These are phyloP conservation scores for Argyrosomus japonicus DNA, from an alignment of 2,113 vertebrate genomes.

Conservation along the genomic window DNA sequence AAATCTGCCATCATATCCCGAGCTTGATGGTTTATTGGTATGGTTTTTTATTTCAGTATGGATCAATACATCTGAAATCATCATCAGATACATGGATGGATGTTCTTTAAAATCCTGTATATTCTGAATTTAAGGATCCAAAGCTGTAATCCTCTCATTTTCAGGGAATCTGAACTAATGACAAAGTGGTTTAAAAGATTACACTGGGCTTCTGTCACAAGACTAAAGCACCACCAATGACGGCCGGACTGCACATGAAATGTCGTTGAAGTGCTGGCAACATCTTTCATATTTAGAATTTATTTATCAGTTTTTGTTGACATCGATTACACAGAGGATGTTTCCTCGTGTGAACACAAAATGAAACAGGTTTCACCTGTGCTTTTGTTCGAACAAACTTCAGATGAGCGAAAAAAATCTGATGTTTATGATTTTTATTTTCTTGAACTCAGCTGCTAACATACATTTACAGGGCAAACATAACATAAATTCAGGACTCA, in stretches of 20 bases:
- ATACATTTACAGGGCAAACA: background rate
- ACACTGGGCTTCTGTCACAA: slow-evolving; percentile 51
- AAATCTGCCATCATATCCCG: background rate
- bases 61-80: slow-evolving; percentile 4
- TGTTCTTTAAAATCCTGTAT: slow-evolving; percentile 48
- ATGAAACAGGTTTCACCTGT: slow-evolving; percentile 9
- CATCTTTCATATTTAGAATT: slow-evolving; percentile 55
- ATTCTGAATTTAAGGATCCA: slow-evolving; percentile 33
- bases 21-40: background rate
- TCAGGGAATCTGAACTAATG: slow-evolving; percentile 58
- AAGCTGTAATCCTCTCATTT: slow-evolving; percentile 59
- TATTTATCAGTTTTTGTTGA: slow-evolving; percentile 23
- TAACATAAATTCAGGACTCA: slow-evolving; percentile 3
- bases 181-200: slow-evolving; percentile 69
- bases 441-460: background rate
- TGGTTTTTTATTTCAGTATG: background rate
- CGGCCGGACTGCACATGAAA: slow-evolving; percentile 23
- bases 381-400: slow-evolving; percentile 37
- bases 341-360: slow-evolving; percentile 48
- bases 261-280: slow-evolving; percentile 29
- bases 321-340: slow-evolving; percentile 23
- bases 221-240: slow-evolving; percentile 48
- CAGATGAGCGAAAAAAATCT: background rate
- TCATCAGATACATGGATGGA: background rate
- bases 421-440: slow-evolving; percentile 40